Percentiles rank a stretch among this genome's conserved stretches.
Conservation (phyloP, 2,797 vertebrate species). For the Chelidonichthys spinosus region DNA sequence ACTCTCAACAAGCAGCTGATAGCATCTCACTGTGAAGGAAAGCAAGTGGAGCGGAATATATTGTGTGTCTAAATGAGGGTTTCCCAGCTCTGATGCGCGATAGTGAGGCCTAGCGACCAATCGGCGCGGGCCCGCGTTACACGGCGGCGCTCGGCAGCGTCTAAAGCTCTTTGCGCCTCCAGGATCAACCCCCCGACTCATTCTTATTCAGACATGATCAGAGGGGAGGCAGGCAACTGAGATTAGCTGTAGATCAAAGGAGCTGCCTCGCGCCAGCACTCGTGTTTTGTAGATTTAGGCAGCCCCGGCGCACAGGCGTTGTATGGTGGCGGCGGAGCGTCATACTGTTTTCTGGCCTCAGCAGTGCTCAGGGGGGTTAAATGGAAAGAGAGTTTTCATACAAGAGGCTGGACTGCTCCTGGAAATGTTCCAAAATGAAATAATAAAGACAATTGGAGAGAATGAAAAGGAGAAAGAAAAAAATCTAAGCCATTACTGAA, state of each 20-base stretch:
- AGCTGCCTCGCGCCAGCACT: conserved; percentile 79
- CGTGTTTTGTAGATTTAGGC: conserved; percentile 84
- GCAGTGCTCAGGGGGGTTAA: conserved; percentile 70
- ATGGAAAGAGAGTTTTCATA: conserved; percentile 69
- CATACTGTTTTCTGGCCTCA: conserved; percentile 74
- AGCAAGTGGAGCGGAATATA: conserved; percentile 61
- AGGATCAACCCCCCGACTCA: conserved; percentile 82
- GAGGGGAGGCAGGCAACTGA: conserved; percentile 86
- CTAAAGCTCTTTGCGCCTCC: conserved; percentile 85
- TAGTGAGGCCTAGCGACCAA: conserved; percentile 60
- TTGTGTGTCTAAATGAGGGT: conserved; percentile 66
- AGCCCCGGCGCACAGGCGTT: conserved; percentile 68
- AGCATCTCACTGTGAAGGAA: conserved; percentile 70
- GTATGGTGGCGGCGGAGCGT: conserved; percentile 69
- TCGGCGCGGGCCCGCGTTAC: conserved; percentile 39
- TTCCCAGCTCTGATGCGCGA: conserved; percentile 58
- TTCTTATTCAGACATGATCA: conserved; percentile 87
- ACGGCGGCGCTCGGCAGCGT: conserved; percentile 52
- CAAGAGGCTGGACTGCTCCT: conserved; percentile 62
- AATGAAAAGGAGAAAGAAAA: conserved; percentile 60
- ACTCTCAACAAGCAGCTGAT: conserved; percentile 75
- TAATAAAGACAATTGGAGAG: conserved; percentile 66
- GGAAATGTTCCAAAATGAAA: conserved; percentile 72
- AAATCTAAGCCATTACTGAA: conserved; percentile 56
- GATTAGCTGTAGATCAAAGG: conserved; percentile 87